A percentile compares a stretch with the other conserved stretches of the same genome.
Evolutionary conservation across 2,888 invertebrate genomes (phyloP).

Genomic region (Gasteruption jaculator): DNA sequence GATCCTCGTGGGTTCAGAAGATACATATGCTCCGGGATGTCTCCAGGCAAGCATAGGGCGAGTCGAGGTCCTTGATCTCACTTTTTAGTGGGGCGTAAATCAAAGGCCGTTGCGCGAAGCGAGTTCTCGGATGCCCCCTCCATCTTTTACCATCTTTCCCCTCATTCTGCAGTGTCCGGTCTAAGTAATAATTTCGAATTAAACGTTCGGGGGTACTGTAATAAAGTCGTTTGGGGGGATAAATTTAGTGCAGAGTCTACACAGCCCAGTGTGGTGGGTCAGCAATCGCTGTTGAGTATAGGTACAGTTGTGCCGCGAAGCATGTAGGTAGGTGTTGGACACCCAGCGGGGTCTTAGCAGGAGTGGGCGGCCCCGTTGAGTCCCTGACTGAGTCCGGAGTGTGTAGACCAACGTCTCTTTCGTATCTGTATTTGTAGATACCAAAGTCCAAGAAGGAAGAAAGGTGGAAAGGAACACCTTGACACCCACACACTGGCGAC

Average conservation of each 20-base stretch:
- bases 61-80: conserved; percentile 21
- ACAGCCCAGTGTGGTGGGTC: conserved; percentile 19
- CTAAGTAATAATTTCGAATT: conserved; percentile 47
- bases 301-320: conserved; percentile 38
- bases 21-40: no score
- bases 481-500: conserved; percentile 45
- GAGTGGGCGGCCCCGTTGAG: conserved; percentile 45
- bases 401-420: conserved; percentile 33
- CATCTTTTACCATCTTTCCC: conserved; percentile 6
- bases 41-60: no score
- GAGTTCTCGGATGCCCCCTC: conserved; percentile 9
- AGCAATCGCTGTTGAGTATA: conserved; percentile 11
- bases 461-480: conserved; percentile 12
- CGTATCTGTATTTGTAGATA: conserved; percentile 42
- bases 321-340: conserved; percentile 49
- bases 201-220: conserved; percentile 46
- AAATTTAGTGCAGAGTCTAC: conserved; percentile 43
- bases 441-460: conserved; percentile 19
- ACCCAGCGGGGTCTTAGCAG: conserved; percentile 46
- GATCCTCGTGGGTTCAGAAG: no score
- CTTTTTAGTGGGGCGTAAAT: conserved; percentile 37
- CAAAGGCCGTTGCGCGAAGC: conserved; percentile 25
- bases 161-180: conserved; percentile 22
- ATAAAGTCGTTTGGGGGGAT: conserved; percentile 46
- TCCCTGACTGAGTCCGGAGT: conserved; percentile 28